phyloP scores from a whole-genome alignment of 2,888 invertebrate genomes.

The Cataglyphis livida region DNA sequence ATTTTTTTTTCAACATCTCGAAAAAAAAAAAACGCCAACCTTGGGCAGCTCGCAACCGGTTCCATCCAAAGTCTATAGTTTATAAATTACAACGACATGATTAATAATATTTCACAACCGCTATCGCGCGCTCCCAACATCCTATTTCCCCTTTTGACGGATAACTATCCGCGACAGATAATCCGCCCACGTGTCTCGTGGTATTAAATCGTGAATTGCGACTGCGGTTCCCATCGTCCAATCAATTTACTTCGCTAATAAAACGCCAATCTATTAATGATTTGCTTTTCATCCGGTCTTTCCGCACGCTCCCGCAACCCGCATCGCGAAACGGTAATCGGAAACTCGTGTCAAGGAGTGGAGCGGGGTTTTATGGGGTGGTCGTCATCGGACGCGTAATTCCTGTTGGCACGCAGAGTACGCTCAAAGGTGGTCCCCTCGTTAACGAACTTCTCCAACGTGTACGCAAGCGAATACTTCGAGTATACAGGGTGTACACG shows the following conservation, averaged over 20 bases:
- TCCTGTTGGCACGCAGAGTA: conserved; percentile 21
- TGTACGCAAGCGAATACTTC: conserved; percentile 28
- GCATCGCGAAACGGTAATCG: conserved; percentile 24
- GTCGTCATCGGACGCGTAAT: conserved; percentile 20
- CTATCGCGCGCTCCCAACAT: background rate
- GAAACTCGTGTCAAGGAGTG: background rate
- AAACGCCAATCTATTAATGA: conserved; percentile 39
- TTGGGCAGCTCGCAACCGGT: background rate
- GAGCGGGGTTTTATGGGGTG: background rate
- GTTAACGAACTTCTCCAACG: conserved; percentile 60
- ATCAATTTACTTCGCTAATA: conserved; percentile 30
- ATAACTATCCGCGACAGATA: conserved; percentile 36
- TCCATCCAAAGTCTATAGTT: background rate
- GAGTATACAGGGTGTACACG: conserved; percentile 58
- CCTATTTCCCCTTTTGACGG: background rate
- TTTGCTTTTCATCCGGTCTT: conserved; percentile 12
- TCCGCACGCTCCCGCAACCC: background rate
- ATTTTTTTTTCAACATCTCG: background rate
- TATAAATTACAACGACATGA: conserved; percentile 4
- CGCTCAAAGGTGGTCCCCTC: conserved; percentile 42
- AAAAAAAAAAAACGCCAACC: background rate
- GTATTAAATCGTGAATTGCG: conserved; percentile 19
- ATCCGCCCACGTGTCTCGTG: conserved; percentile 20
- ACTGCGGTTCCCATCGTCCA: conserved; percentile 1
- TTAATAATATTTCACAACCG: conserved; percentile 8